Base-by-base conservation (phyloP, 2,888 invertebrate genomes). In the Idaea aversata region DNA sequence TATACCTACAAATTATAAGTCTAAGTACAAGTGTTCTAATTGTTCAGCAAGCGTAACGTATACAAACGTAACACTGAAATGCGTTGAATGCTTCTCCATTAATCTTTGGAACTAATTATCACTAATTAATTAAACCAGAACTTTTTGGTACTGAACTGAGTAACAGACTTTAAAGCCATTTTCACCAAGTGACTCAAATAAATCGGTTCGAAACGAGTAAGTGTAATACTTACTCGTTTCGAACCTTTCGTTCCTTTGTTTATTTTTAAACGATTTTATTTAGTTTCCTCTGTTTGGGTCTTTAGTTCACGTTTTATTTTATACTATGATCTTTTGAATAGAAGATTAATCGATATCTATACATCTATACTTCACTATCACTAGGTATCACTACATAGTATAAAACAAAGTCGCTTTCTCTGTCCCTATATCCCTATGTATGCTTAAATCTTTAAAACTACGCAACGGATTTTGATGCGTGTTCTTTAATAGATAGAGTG, bases 41-140 rank as follows among this genome's bases (percentile, higher is more conserved):
- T 88, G 82, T 69, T 75, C 84, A 81, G 63, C 67, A 66, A 67
- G 77, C 86, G 82, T 83, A 75, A 74, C 83, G 74, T 72, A 68
- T 77, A 70, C 74, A 74, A 78, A 77, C 77, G 82, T 76, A 77
- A 79, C 76, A 75, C 75, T 73, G 72, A 74, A 16, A 59, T 59
- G 34, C 6, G 58, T 58, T 58, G 16, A 16, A 58, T 58, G 16
- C 47, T 58, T 58, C 58, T 16, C 58, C 16, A 58, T 58, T 58
- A 47, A 47, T 47, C 47, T 47, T 5, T 47, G 47, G 16, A 58
- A 58, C 58, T 58, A 58, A 58, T 58, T 7, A 58, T 15, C 58
- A 58, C 58, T 58, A 16, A 58, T 58, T 16, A 16, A 58, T 15
- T 15, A 58, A 58, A n/a, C 47, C 47, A 47, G 47, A 5, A 47